Conservation (phyloP, 2,797 vertebrate species). For the Holocentrus rufus region DNA sequence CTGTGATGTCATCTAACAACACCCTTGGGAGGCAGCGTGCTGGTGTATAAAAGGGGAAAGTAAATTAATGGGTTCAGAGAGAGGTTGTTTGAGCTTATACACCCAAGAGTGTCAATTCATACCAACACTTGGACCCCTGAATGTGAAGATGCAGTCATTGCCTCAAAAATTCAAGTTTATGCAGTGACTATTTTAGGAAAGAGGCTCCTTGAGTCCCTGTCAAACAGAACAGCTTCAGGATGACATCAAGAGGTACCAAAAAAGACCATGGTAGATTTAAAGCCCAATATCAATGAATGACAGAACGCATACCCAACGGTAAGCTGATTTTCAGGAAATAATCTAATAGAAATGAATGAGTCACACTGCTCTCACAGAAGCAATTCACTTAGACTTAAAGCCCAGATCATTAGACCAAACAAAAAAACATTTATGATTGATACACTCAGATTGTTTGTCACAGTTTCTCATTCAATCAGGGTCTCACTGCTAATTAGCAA, state of each 20-base stretch:
- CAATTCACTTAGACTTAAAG: neutral
- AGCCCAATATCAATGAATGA: neutral
- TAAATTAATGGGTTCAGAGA: neutral
- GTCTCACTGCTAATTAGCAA: too few species aligned
- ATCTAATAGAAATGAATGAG: too few species aligned
- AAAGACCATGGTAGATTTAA: constrained; percentile 18
- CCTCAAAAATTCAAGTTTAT: neutral
- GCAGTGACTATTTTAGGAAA: neutral
- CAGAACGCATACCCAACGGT: too few species aligned
- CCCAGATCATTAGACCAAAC: too few species aligned
- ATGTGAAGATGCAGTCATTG: constrained; percentile 36
- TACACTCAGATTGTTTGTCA: too few species aligned
- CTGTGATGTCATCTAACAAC: constrained; percentile 9
- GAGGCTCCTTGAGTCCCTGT: constrained; percentile 12
- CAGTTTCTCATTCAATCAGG: too few species aligned
- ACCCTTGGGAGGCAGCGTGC: neutral
- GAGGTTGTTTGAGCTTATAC: neutral
- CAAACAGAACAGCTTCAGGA: constrained; percentile 30
- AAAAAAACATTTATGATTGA: too few species aligned
- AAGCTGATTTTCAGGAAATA: too few species aligned
- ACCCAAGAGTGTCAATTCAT: constrained; percentile 18
- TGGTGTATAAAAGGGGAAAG: constrained; percentile 26
- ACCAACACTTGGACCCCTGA: constrained; percentile 11
- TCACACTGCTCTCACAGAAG: too few species aligned
- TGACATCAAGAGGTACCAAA: too few species aligned